Evolutionary conservation across 2,113 vertebrate species (phyloP).

Genomic region (Lepisosteus osseus): DNA sequence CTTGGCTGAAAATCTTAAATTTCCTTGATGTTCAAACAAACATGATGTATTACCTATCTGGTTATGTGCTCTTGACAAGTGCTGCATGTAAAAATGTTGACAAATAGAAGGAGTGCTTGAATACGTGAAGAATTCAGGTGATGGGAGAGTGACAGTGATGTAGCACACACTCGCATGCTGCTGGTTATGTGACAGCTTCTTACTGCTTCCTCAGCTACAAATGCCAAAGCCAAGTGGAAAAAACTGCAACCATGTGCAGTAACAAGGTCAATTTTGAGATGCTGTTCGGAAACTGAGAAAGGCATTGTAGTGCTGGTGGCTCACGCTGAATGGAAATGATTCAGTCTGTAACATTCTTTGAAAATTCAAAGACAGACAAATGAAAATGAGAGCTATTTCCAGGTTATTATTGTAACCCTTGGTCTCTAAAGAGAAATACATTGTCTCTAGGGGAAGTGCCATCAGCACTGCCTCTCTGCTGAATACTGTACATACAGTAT

Average conservation of each 20-base stretch:
- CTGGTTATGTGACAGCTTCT: constrained; percentile 37
- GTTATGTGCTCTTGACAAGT: constrained; percentile 42
- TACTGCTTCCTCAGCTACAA: constrained; percentile 27
- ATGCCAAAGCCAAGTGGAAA: constrained; percentile 15
- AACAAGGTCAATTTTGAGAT: constrained; percentile 11
- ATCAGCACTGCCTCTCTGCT: too few relatives aligned
- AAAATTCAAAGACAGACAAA: too few relatives aligned
- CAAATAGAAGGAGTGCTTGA: constrained; percentile 30
- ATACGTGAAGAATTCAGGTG: constrained; percentile 37
- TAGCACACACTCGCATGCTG: constrained; percentile 23
- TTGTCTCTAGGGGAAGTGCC: too few relatives aligned
- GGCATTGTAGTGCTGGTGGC: neutral
- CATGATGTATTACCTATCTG: constrained; percentile 34
- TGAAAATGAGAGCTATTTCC: too few relatives aligned
- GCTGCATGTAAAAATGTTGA: constrained; percentile 28
- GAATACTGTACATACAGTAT: too few relatives aligned
- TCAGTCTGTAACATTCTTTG: neutral
- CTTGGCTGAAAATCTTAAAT: constrained; percentile 18
- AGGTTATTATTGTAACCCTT: too few relatives aligned
- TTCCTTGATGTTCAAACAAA: constrained; percentile 26
- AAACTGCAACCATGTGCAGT: constrained; percentile 4
- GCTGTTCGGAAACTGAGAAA: neutral
- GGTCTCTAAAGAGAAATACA: too few relatives aligned
- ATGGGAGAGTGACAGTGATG: constrained; percentile 44
- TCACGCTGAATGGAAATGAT: neutral